These are phyloP conservation scores for Cnemophilus loriae DNA, from an alignment of 2,113 vertebrate genomes.

Conservation along the genomic window DNA sequence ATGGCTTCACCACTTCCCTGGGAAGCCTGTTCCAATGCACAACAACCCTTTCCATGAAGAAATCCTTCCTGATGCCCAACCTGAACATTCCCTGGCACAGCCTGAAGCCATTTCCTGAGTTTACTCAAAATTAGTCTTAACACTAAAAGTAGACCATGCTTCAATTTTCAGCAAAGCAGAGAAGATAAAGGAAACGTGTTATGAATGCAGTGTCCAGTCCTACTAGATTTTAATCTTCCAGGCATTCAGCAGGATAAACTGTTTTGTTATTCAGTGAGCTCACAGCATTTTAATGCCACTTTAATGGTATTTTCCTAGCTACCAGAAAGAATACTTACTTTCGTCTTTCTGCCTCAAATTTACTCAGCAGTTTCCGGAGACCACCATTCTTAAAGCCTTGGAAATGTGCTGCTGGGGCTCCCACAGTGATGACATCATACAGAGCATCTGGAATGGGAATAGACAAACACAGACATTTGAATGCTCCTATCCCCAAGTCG, in stretches of 20 bases:
- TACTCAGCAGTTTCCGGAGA: conserved; percentile 86
- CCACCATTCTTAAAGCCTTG: conserved; percentile 97
- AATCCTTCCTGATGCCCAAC: neutral
- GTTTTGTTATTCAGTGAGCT: neutral
- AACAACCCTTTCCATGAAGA: neutral
- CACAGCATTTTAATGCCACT: neutral
- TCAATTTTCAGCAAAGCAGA: neutral
- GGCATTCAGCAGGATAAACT: neutral
- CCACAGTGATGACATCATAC: conserved; percentile 94
- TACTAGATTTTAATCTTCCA: neutral
- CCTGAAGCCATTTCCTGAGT: neutral
- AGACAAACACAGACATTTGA: conserved; percentile 6
- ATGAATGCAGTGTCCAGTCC: neutral
- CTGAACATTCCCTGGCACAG: neutral
- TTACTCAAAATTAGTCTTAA: neutral
- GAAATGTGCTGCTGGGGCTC: conserved; percentile 92
- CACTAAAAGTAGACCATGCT: neutral
- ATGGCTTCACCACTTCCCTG: neutral
- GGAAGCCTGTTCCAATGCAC: neutral
- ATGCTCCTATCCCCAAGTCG: neutral
- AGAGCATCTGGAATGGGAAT: conserved; percentile 79
- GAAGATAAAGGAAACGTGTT: neutral
- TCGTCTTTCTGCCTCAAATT: conserved; percentile 91
- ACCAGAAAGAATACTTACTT: conserved; percentile 77
- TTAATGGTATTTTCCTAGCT: neutral